Evolutionary conservation across 1,140 invertebrate species (phyloP).

Genomic region (Drosophila mojavensis): DNA sequence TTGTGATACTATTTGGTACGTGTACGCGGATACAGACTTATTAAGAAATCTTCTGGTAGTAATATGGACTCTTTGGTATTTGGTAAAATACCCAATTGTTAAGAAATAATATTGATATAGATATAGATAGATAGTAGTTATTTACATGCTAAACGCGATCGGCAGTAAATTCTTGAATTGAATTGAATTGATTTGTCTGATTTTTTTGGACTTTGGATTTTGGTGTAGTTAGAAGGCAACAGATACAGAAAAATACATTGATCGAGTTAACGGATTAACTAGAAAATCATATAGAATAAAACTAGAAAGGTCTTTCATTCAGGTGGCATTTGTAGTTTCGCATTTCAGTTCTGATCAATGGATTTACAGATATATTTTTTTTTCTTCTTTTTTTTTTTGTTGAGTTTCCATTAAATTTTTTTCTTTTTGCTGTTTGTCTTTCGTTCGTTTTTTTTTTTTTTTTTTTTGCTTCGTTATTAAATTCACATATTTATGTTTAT

Average conservation of each 20-base stretch:
- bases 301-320: slow-evolving; percentile 50
- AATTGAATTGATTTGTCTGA: slow-evolving; percentile 35
- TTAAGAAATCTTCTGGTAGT: slow-evolving; percentile 84
- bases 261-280: slow-evolving; percentile 53
- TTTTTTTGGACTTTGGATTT: slow-evolving; percentile 45
- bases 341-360: slow-evolving; percentile 55
- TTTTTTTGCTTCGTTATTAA: slow-evolving; percentile 50
- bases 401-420: slow-evolving; percentile 12
- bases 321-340: slow-evolving; percentile 62
- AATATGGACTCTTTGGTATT: slow-evolving; percentile 84
- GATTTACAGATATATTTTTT: not conserved
- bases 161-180: slow-evolving; percentile 34
- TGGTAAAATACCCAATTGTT: slow-evolving; percentile 71
- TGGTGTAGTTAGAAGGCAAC: slow-evolving; percentile 46
- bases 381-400: not conserved
- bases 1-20: slow-evolving; percentile 9
- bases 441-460: not conserved
- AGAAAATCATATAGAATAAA: slow-evolving; percentile 57
- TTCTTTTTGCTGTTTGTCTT: not conserved
- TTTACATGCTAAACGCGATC: slow-evolving; percentile 55
- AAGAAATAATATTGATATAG: slow-evolving; percentile 32
- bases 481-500: slow-evolving; percentile 63
- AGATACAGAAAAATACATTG: slow-evolving; percentile 54
- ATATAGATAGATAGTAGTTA: slow-evolving; percentile 25
- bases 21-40: slow-evolving; percentile 71